Conservation (phyloP, 2,888 invertebrate species). For the Rhabditoides inermis region DNA sequence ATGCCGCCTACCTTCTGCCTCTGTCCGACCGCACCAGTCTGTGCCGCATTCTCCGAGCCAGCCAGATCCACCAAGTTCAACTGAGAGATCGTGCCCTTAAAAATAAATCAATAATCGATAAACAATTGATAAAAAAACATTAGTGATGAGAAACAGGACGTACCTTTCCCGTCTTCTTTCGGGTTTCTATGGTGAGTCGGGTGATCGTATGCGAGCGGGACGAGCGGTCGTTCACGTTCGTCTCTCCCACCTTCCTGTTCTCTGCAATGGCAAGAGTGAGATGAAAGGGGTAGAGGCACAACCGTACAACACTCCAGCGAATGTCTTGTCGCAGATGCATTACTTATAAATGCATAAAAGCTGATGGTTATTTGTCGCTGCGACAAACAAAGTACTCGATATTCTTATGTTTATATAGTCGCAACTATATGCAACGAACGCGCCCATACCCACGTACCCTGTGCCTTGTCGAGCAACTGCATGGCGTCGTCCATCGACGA, state of each 20-base stretch:
- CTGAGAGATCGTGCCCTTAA: not conserved
- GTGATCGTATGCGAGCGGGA: conserved; percentile 10
- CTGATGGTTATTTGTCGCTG: too few relatives aligned
- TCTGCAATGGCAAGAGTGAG: not conserved
- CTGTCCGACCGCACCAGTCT: not conserved
- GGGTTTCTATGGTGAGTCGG: conserved; percentile 5
- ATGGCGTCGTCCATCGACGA: not conserved
- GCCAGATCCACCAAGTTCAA: conserved; percentile 11
- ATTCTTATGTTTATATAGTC: too few relatives aligned
- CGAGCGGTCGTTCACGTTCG: conserved; percentile 7
- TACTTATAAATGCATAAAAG: too few relatives aligned
- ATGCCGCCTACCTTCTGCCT: not conserved
- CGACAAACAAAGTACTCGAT: too few relatives aligned
- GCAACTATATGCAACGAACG: too few relatives aligned
- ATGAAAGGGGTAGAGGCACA: not conserved
- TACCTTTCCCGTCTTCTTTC: not conserved
- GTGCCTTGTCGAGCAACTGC: too few relatives aligned
- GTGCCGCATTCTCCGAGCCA: conserved; percentile 7
- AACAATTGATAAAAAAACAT: not conserved
- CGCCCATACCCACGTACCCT: too few relatives aligned
- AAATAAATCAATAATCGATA: not conserved
- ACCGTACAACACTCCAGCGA: not conserved
- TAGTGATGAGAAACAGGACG: not conserved
- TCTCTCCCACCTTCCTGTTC: conserved; percentile 1
- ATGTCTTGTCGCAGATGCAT: too few relatives aligned